phyloP scores from a whole-genome alignment of 2,113 vertebrate species.

The Scolopax mira region DNA sequence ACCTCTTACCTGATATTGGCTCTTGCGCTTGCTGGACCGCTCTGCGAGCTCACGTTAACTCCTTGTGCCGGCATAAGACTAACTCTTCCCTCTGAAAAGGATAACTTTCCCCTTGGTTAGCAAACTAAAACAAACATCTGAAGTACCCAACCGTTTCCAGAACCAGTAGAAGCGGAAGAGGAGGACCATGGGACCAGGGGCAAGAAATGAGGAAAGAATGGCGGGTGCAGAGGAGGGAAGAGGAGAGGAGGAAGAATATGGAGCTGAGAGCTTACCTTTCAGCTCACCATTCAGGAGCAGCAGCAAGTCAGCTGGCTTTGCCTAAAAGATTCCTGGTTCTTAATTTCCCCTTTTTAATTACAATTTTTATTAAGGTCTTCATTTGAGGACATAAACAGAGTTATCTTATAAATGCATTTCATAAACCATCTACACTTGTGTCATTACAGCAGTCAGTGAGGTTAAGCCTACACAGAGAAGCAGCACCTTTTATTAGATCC shows the following conservation, averaged over 20 bases:
- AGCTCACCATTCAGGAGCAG: not conserved
- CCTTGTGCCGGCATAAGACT: not conserved
- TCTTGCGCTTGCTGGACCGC: not conserved
- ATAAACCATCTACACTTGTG: not conserved
- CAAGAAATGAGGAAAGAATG: not conserved
- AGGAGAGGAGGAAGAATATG: not conserved
- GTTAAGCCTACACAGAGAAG: not conserved
- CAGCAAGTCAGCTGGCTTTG: not conserved
- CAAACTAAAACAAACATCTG: not conserved
- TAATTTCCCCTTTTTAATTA: not conserved
- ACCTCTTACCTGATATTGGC: no score
- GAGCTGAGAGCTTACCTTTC: not conserved
- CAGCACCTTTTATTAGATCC: not conserved
- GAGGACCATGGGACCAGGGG: not conserved
- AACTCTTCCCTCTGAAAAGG: not conserved
- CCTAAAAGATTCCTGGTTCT: not conserved
- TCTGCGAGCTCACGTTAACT: not conserved
- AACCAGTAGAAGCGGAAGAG: not conserved
- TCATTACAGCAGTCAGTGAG: not conserved
- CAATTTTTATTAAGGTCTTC: not conserved
- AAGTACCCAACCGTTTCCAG: accelerated
- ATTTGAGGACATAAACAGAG: not conserved
- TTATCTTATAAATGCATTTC: not conserved
- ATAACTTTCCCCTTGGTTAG: not conserved
- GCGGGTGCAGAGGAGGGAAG: not conserved